These are phyloP conservation scores for Molorchus minor DNA, from an alignment of 2,888 invertebrate genomes.

Conservation along the genomic window DNA sequence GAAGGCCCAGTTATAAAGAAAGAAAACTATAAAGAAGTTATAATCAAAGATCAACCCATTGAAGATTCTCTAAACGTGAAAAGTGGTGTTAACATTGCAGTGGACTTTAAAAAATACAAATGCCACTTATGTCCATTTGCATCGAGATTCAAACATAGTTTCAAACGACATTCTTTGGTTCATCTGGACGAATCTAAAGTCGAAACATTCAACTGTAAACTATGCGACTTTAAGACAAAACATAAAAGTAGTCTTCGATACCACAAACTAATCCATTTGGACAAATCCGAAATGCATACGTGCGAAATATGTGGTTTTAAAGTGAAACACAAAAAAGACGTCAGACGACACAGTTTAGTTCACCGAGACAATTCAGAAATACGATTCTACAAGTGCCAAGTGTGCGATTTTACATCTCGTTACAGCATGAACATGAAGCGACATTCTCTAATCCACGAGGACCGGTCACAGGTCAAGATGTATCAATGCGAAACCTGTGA, in stretches of 20 bases:
- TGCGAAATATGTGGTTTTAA: not conserved
- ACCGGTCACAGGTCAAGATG: not conserved
- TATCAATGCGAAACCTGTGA: not conserved
- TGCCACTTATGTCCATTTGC: not conserved
- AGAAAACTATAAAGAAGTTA: too few species aligned
- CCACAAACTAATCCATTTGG: not conserved
- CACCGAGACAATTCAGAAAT: not conserved
- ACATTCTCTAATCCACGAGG: not conserved
- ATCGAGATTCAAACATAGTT: not conserved
- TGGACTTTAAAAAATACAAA: too few species aligned
- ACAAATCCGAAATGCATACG: not conserved
- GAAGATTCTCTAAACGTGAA: too few species aligned
- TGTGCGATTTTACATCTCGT: not conserved
- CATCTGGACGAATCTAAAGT: not conserved
- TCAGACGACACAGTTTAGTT: not conserved
- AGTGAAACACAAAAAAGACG: not conserved
- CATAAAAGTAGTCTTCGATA: not conserved
- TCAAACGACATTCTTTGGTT: not conserved
- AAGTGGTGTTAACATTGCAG: too few species aligned
- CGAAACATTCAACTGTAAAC: not conserved
- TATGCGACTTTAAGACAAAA: not conserved
- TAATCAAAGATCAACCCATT: too few species aligned
- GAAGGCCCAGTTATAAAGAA: too few species aligned
- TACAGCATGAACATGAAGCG: not conserved
- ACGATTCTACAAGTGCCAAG: not conserved